phyloP scores from a whole-genome alignment of 2,888 invertebrate species.

The Gnatocerus cornutus region DNA sequence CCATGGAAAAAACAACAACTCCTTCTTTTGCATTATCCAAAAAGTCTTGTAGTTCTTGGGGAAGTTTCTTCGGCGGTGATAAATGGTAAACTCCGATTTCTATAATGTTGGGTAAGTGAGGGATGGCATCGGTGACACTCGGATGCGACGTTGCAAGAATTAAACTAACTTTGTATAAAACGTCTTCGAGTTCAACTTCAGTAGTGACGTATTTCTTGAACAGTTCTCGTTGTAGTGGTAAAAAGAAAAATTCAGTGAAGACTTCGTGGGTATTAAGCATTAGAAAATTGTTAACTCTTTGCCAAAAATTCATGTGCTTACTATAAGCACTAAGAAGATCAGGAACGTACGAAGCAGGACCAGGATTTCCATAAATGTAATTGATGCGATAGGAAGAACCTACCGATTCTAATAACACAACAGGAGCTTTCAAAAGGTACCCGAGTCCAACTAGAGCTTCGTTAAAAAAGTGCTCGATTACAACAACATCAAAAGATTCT shows the following conservation, averaged over 20 bases:
- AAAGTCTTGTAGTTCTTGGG: slow-evolving; percentile 71
- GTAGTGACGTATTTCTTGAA: slow-evolving; percentile 57
- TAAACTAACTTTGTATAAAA: slow-evolving; percentile 57
- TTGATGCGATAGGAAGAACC: slow-evolving; percentile 51
- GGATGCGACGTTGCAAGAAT: slow-evolving; percentile 69
- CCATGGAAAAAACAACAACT: slow-evolving; percentile 75
- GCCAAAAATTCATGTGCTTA: slow-evolving; percentile 69
- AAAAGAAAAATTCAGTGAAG: slow-evolving; percentile 48
- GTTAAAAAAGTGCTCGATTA: slow-evolving; percentile 61
- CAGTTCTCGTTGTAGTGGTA: slow-evolving; percentile 54
- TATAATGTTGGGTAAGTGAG: slow-evolving; percentile 73
- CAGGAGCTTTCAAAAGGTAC: slow-evolving; percentile 56
- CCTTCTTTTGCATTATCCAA: slow-evolving; percentile 73
- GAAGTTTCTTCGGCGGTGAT: slow-evolving; percentile 53
- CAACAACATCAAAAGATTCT: slow-evolving; percentile 61
- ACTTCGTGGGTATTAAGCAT: slow-evolving; percentile 58
- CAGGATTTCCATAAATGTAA: slow-evolving; percentile 56
- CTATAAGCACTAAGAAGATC: slow-evolving; percentile 32
- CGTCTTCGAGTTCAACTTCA: slow-evolving; percentile 53
- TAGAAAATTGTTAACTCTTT: slow-evolving; percentile 69
- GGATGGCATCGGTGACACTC: slow-evolving; percentile 71
- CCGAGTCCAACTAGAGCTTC: slow-evolving; percentile 60
- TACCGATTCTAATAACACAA: slow-evolving; percentile 55
- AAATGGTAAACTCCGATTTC: slow-evolving; percentile 74
- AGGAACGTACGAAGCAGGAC: slow-evolving; percentile 52